Base-by-base conservation (phyloP, 2,797 vertebrate genomes). In the Vultur gryphus region DNA sequence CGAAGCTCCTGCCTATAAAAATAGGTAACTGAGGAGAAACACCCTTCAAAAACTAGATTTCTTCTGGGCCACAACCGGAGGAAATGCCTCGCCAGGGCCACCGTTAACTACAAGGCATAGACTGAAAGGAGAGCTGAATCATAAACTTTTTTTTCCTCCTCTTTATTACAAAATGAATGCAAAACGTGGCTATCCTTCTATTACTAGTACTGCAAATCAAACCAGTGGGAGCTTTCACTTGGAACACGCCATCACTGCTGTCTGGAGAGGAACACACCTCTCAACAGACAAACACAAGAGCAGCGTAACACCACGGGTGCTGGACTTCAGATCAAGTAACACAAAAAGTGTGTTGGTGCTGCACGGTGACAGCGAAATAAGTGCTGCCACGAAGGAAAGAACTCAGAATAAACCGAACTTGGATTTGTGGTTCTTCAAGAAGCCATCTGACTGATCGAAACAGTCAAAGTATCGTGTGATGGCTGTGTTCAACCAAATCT, bases 191-290 rank as follows among this genome's bases (percentile, higher is more conserved):
- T 28, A 4, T 7, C 9, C n/a, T 17, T 7, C 17, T 39, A 0
- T 29, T 23, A 14, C 33, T 44, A 6, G 10, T 46, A 7, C 46
- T 58, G 3, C 14, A 55, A 25, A 28, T 29, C 1, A 16, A 14
- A 15, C 3, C 16, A 13, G 21, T 16, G 13, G 10, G 55, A 82
- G 16, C 29, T 46, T 54, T 28, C 23, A 3, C 16, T 55, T 62
- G 13, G 33, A 66, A 48, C 3, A 0, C 1, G 0, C 37, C 16
- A 5, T 41, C 19, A 0, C 4, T 49, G 28, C 24, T 57, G 9
- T 2, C 24, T 14, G 61, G 41, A 33, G 75, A 43, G 21, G 25
- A 52, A 10, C 4, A 10, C 16, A 26, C n/a, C 23, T 55, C 49
- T 39, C 35, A 13, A 31, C 31, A 37, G 17, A 15, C 44, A 52